Evolutionary conservation across 2,113 vertebrate species (phyloP), one percentile per base, ranked within the genome.

Genomic region (Vulpes lagopus): DNA sequence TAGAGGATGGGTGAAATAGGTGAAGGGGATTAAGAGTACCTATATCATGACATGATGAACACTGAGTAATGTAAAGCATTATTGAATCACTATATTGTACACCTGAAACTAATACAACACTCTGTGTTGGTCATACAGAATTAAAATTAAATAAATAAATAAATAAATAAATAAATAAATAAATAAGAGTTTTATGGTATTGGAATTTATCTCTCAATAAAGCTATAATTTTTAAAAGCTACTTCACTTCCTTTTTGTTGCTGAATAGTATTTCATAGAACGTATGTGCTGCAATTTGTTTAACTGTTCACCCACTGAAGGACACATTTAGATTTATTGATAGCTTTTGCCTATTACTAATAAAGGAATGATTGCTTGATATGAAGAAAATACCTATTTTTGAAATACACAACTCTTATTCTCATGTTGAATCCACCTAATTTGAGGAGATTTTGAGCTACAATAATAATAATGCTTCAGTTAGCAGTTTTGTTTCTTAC

Each of bases 381-480:
- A 89, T 85, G 43, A 85, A 92, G 43, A 84, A 32, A 65, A 38
- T 93, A 76, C 6, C 30, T 59, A 49, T 55, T 82, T 67, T 89
- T 55, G 43, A 73, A 96, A 78, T 60, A 64, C 32, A 64, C 43
- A 96, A 71, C 23, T 76, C 23, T 38, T 80, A 90, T 67, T 90
- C 93, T 85, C 62, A 80, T 79, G 11, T 51, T 64, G 49, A 93
- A 85, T 43, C 30, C 23, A 65, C 38, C 17, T 12, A 35, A 20
- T 74, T 92, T 43, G 12, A 67, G 27, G 22, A 10, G 5, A 85
- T 59, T 92, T 71, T 20, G 35, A 89, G 35, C 38, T 38, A 86
- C 59, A 91, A 89, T 25, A 74, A 57, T 64, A 90, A 80, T 73
- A 65, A 91, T 73, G 10, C 23, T 95, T 94, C 53, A 89, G 27